Conservation (phyloP, 2,888 invertebrate genomes). For the Gastracanthus pulcherrimus region DNA sequence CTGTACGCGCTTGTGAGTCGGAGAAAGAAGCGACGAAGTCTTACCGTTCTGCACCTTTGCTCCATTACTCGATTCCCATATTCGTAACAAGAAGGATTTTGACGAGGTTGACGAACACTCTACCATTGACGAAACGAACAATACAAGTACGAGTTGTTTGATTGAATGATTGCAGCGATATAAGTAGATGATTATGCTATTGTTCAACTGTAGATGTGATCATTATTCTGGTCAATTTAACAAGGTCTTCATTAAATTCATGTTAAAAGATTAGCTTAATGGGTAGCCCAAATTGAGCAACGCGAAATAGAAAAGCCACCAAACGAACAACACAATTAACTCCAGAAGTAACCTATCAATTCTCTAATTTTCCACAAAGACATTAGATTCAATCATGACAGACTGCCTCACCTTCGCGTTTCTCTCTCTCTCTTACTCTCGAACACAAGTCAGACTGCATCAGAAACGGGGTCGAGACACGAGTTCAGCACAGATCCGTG, state of each 20-base stretch:
- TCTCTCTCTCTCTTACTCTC: no score
- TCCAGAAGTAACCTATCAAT: neutral
- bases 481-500: neutral
- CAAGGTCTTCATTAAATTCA: neutral
- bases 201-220: neutral
- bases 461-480: slow-evolving; percentile 3
- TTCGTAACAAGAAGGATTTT: neutral
- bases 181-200: neutral
- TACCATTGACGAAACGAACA: neutral
- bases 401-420: neutral
- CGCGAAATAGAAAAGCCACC: no score
- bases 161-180: neutral
- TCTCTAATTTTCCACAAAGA: neutral
- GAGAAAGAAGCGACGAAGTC: slow-evolving; percentile 31
- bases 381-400: neutral
- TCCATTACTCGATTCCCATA: slow-evolving; percentile 18
- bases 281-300: no score
- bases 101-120: no score
- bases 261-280: neutral
- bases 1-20: neutral
- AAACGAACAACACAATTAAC: neutral
- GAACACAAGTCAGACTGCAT: no score
- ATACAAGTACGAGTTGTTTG: neutral
- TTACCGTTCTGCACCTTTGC: slow-evolving; percentile 24
- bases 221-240: neutral